These are phyloP conservation scores for Galerucella pusilla DNA, from an alignment of 2,888 invertebrate species.

Conservation along the genomic window DNA sequence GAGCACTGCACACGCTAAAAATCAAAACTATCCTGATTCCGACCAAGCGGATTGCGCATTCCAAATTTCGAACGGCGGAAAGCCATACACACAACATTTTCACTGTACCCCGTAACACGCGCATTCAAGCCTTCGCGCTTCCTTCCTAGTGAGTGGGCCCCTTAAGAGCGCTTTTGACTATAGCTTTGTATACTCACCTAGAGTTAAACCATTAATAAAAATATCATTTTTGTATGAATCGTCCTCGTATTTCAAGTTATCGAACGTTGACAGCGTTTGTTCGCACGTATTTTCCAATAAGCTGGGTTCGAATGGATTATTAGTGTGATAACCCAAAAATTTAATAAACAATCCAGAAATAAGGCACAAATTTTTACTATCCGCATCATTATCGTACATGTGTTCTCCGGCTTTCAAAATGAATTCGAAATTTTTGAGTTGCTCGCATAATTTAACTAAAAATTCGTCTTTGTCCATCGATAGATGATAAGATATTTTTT, in stretches of 20 bases:
- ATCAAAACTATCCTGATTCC: too few species aligned
- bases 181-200: slow-evolving; percentile 2
- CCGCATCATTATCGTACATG: slow-evolving; percentile 44
- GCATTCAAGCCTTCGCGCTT: too few species aligned
- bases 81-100: too few species aligned
- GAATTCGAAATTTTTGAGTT: slow-evolving; percentile 47
- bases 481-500: slow-evolving; percentile 49
- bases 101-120: too few species aligned
- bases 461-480: slow-evolving; percentile 46
- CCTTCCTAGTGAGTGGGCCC: too few species aligned
- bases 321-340: slow-evolving; percentile 40
- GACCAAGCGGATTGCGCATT: too few species aligned
- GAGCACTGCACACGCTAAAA: too few species aligned
- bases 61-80: too few species aligned
- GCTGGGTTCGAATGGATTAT: slow-evolving; percentile 15
- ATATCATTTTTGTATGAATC: slow-evolving; percentile 20
- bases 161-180: too few species aligned
- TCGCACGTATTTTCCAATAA: slow-evolving; percentile 23
- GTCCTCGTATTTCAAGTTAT: slow-evolving; percentile 1
- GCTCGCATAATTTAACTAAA: slow-evolving; percentile 49
- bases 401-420: slow-evolving; percentile 47
- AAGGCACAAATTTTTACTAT: slow-evolving; percentile 47
- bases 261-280: slow-evolving; percentile 27
- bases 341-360: slow-evolving; percentile 52
- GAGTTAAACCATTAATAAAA: slow-evolving; percentile 43